Base-by-base conservation (phyloP, 2,113 vertebrate genomes). In the Carassius gibelio region DNA sequence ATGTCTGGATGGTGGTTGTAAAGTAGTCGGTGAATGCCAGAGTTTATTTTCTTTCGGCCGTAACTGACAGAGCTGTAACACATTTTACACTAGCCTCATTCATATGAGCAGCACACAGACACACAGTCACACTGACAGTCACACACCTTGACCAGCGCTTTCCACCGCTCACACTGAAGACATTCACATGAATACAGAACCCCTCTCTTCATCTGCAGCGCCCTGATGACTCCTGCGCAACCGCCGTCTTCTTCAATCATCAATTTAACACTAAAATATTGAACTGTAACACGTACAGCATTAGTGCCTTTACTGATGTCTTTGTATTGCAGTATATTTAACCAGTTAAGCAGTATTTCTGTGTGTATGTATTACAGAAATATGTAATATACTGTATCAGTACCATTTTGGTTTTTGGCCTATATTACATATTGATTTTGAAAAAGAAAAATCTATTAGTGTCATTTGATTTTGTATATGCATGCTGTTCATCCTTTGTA, bases 131-230 rank as follows among this genome's bases (percentile, higher is more conserved):
- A 57, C 69, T 50, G 52, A 23, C 57, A 75, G 66, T 48, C 36
- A 68, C 81, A 59, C 42, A 79, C 84, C 78, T 84, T 36, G 84
- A 71, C 75, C 72, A 15, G 4, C 26, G 4, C 13, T 30, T 45
- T 80, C 50, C 84, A 83, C 57, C 21, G 34, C 77, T 81, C 61
- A 88, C 82, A 88, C 81, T 76, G 84, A 78, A 42, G 4, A 38
- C 42, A 86, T 86, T 86, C 50, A 88, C 84, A 81, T 76, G 36
- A 84, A 62, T 48, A 76, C 34, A 86, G 84, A 84, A 66, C 42
- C 9, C 75, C 71, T 88, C 75, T 88, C 45, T 48, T 81, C 71
- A 15, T 48, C 30, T 8, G 21, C 71, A 11, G 34, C 38, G 10
- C 45, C 42, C 2, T 2, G 8, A 45, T 45, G 42, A 45, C 42